phyloP scores from a whole-genome alignment of 2,113 vertebrate species.

The Mesoclemmys tuberculata region DNA sequence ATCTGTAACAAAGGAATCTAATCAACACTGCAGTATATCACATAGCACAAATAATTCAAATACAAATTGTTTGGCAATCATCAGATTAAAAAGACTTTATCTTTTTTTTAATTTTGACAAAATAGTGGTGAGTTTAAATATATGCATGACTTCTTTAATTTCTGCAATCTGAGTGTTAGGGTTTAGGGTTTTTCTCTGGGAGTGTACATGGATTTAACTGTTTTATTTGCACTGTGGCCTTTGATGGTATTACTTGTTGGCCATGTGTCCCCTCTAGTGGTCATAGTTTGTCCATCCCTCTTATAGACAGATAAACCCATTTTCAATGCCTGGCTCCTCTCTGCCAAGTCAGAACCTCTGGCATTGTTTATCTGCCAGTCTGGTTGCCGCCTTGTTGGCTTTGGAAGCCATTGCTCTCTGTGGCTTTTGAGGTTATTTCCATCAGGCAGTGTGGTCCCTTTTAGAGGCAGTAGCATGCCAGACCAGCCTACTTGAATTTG shows the following conservation, averaged over 20 bases:
- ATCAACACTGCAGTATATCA: background rate
- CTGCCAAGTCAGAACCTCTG: conserved; percentile 48
- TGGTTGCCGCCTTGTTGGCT: conserved; percentile 80
- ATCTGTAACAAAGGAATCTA: background rate
- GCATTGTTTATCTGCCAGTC: conserved; percentile 71
- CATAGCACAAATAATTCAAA: conserved; percentile 56
- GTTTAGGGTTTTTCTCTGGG: background rate
- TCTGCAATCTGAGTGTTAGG: conserved; percentile 1
- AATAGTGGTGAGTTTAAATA: conserved; percentile 20
- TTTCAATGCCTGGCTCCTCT: conserved; percentile 40
- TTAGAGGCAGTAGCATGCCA: conserved; percentile 78
- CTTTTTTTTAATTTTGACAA: conserved; percentile 15
- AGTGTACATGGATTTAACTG: background rate
- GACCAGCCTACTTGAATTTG: conserved; percentile 81
- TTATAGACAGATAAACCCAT: conserved; percentile 18
- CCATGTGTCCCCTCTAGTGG: background rate
- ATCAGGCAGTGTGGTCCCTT: conserved; percentile 86
- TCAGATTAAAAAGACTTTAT: conserved; percentile 51
- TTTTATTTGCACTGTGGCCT: background rate
- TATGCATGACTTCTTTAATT: background rate
- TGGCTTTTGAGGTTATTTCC: conserved; percentile 85
- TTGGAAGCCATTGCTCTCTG: conserved; percentile 81
- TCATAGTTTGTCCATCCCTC: background rate
- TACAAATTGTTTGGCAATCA: conserved; percentile 62
- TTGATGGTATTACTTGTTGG: background rate